These are phyloP conservation scores for Drosophila ochracea DNA, from an alignment of 2,888 invertebrate genomes.

Conservation along the genomic window DNA sequence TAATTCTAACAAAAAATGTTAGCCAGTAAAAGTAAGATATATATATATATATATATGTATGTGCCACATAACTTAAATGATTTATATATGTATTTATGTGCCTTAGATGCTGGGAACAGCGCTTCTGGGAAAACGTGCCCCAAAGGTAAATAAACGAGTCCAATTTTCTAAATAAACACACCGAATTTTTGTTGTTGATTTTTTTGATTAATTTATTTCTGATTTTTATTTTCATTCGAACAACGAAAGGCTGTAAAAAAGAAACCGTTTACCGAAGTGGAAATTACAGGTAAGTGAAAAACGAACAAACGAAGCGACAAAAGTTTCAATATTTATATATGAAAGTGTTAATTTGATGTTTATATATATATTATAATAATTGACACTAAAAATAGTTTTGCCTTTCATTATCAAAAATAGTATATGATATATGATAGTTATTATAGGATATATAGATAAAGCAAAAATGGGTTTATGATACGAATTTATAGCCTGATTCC, in stretches of 20 bases:
- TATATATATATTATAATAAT: too few species aligned
- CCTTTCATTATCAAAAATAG: background rate
- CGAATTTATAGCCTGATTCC: too few species aligned
- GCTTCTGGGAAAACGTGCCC: constrained; percentile 84
- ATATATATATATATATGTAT: background rate
- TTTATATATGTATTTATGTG: constrained; percentile 21
- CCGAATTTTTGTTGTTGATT: constrained; percentile 3
- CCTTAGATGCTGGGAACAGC: constrained; percentile 85
- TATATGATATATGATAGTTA: background rate
- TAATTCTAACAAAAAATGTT: constrained; percentile 12
- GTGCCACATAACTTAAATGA: background rate
- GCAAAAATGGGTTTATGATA: background rate
- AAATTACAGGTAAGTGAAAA: constrained; percentile 83
- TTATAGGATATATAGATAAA: background rate
- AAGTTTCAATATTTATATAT: constrained; percentile 16
- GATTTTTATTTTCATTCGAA: constrained; percentile 22
- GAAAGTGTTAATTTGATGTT: too few species aligned
- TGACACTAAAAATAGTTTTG: background rate
- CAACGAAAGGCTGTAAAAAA: constrained; percentile 83
- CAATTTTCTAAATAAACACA: constrained; percentile 14
- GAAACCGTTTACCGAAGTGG: constrained; percentile 85
- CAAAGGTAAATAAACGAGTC: constrained; percentile 76
- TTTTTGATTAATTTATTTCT: constrained; percentile 27
- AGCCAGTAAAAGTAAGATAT: constrained; percentile 9
- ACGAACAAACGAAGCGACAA: constrained; percentile 11